phyloP scores from a whole-genome alignment of 2,888 invertebrate species.

The Entomobrya multifasciata region DNA sequence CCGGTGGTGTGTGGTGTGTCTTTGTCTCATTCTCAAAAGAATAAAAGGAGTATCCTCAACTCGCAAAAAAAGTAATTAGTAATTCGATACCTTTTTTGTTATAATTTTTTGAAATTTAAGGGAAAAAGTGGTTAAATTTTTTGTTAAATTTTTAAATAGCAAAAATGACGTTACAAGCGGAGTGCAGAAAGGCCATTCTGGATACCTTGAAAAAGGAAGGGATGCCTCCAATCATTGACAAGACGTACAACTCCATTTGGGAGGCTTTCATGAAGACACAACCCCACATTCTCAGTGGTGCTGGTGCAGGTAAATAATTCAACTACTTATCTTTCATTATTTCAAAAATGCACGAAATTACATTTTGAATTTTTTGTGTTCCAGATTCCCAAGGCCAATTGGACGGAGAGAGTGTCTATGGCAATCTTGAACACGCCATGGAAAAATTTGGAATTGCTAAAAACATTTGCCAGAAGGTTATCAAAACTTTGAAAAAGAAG shows the following conservation, averaged over 20 bases:
- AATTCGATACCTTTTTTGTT: background rate
- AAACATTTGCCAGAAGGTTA: conserved; percentile 26
- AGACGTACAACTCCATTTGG: conserved; percentile 78
- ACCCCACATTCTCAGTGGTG: conserved; percentile 76
- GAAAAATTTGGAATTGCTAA: conserved; percentile 31
- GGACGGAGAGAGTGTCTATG: conserved; percentile 23
- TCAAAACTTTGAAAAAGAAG: conserved; percentile 40
- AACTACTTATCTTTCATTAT: background rate
- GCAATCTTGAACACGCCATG: conserved; percentile 19
- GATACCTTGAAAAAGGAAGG: conserved; percentile 76
- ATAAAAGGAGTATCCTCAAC: conserved; percentile 6
- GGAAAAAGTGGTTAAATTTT: background rate
- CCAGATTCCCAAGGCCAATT: conserved; percentile 3
- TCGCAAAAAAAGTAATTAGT: conserved; percentile 19
- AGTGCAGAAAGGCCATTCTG: conserved; percentile 74
- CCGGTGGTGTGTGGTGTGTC: too few species aligned
- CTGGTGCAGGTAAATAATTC: conserved; percentile 62
- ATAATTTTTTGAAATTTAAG: background rate
- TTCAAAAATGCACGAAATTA: background rate
- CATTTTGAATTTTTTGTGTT: background rate
- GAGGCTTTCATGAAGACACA: conserved; percentile 79
- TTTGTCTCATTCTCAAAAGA: conserved; percentile 3
- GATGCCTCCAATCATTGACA: conserved; percentile 76
- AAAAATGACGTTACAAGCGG: conserved; percentile 76
- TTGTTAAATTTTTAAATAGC: background rate